These are phyloP conservation scores for Cervus canadensis DNA, from an alignment of 2,113 vertebrate species.

Conservation along the genomic window DNA sequence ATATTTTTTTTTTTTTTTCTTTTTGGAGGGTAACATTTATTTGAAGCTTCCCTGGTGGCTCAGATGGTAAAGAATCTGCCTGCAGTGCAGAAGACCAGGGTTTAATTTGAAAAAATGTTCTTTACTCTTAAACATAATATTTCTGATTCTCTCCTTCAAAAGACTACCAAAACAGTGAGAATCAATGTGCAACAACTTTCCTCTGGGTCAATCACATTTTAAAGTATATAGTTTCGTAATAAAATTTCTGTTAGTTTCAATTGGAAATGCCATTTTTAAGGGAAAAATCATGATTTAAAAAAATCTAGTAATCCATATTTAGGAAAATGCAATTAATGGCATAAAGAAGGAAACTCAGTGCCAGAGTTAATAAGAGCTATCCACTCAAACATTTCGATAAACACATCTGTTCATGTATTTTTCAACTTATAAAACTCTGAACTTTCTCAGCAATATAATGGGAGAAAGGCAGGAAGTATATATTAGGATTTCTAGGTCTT, in stretches of 20 bases:
- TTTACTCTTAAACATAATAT: neutral
- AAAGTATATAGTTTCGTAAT: neutral
- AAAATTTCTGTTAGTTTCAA: neutral
- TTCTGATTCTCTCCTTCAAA: neutral
- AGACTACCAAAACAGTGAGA: neutral
- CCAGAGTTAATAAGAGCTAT: neutral
- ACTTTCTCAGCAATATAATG: neutral
- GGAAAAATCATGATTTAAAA: neutral
- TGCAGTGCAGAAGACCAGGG: neutral
- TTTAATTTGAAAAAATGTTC: neutral
- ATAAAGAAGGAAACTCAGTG: neutral
- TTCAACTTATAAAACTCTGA: slow-evolving; percentile 22
- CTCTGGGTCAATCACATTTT: neutral
- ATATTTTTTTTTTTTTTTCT: neutral
- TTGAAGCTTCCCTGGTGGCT: neutral
- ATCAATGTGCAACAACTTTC: neutral
- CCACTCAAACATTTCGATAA: neutral
- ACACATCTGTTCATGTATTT: slow-evolving; percentile 31
- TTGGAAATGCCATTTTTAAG: neutral
- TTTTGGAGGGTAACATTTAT: neutral
- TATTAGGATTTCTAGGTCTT: slow-evolving; percentile 33
- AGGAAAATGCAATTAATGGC: neutral
- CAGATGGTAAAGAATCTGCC: neutral
- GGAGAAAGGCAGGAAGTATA: slow-evolving; percentile 13
- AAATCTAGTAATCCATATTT: neutral